Evolutionary conservation across 1,140 invertebrate species (phyloP), one percentile per base, ranked within the genome.

Genomic region (Marisa cornuarietis): DNA sequence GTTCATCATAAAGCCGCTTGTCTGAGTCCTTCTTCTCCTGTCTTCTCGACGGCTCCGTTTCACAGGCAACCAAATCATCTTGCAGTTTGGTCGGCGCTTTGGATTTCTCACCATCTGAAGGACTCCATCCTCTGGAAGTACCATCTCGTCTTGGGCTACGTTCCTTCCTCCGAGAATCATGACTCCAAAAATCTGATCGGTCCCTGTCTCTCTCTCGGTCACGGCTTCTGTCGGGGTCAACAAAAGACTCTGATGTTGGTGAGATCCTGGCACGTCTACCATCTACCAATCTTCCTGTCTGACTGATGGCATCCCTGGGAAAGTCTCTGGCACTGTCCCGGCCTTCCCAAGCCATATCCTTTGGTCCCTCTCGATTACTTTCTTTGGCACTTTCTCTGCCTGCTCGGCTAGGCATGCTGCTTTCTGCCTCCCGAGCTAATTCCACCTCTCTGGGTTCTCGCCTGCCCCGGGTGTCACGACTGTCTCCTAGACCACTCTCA

Each of bases 191-290:
- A 26, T 82, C 81, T 26, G 13, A 13, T 68, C 78, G 65, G 58
- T 26, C 26, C n/a, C 52, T 63, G 13, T 79, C 81, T 22, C 68
- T 14, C n/a, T 20, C 26, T 58, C 52, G 73, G 22, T 79, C 81
- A 52, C 68, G 24, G 26, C 26, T 58, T 54, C 51, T 52, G 61
- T 68, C 73, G 6, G 52, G 54, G 16, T 79, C 81, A 9, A 42
- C 72, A 22, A 51, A 52, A 26, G 66, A 26, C 24, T 66, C 79
- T 54, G 52, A 65, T 20, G 51, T 42, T n/a, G 63, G 54, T 49
- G 63, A 9, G 2, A 31, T 63, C 16, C 62, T 14, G 13, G n/a
- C 49, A 20, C 76, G 52, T 71, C 62, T 22, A 1, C 76, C 81
- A 49, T 26, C 26, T 9, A 16, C 68, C 31, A 10, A 24, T 26